Percentiles rank a stretch among this genome's conserved stretches.
Evolutionary conservation across 2,797 vertebrate species (phyloP).

Genomic region (Pyrocephalus nanus): DNA sequence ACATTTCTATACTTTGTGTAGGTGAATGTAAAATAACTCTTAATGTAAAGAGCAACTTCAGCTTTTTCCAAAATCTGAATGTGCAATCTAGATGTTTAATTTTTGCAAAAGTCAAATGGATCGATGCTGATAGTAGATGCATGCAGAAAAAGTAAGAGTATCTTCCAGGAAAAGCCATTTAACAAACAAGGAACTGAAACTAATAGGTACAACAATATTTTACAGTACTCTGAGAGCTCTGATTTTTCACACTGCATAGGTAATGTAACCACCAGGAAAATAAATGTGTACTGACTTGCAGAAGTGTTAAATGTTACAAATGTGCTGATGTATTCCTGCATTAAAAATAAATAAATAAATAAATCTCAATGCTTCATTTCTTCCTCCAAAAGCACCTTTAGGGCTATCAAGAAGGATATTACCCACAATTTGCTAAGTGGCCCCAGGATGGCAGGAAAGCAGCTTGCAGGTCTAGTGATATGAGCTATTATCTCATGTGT

Average conservation of each 20-base stretch:
- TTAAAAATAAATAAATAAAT: neutral
- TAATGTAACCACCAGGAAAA: constrained; percentile 8
- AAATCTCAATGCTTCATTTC: neutral
- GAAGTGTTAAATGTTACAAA: neutral
- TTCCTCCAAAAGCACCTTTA: neutral
- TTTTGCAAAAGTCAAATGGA: constrained; percentile 14
- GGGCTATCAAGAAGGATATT: neutral
- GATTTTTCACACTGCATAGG: neutral
- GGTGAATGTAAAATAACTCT: neutral
- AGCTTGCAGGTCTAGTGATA: neutral
- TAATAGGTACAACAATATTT: neutral
- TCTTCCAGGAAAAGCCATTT: constrained; percentile 38
- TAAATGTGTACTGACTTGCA: neutral
- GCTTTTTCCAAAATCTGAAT: constrained; percentile 30
- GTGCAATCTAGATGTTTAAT: constrained; percentile 6
- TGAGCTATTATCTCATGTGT: neutral
- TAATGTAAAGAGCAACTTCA: constrained; percentile 3
- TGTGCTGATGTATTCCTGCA: neutral
- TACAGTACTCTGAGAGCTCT: neutral
- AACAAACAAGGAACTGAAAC: constrained; percentile 27
- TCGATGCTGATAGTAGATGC: constrained; percentile 9
- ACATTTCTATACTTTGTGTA: neutral
- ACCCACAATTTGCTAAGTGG: neutral
- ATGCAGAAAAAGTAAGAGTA: neutral
- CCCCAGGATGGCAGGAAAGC: neutral